Base-by-base conservation (phyloP, 1,140 invertebrate genomes). In the Aphelinus atriplicis region DNA sequence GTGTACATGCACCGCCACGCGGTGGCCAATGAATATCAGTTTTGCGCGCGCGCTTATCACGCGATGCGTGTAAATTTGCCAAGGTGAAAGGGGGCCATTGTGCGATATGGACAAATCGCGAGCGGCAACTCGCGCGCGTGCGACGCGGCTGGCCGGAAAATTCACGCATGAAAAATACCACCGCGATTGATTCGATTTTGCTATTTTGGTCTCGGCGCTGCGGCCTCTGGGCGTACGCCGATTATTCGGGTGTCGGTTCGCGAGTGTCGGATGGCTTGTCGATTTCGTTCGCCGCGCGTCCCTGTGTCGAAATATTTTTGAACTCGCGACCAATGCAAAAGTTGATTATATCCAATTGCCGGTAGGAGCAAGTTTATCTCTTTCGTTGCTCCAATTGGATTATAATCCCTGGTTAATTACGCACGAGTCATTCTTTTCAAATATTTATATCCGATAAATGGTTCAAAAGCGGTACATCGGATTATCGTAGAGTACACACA, bases 141-240 rank as follows among this genome's bases (percentile, higher is more conserved):
- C 60, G 26, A 50, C 60, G 69, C 53, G 42, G 50, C 55, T 43
- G 50, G 78, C 80, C 77, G 82, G 79, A 83, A 85, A 85, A 85
- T 86, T 86, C 84, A 85, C 84, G 82, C 83, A 85, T 85, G 83
- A 83, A 84, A 85, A 85, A 84, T 84, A 85, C 79, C 80, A 85
- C 82, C 80, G 80, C 80, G 84, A 84, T 81, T 84, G 81, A 85
- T 86, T 85, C 82, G 81, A 86, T 86, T 85, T 84, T 75, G 81
- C 83, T 84, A 82, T 85, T 84, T 85, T 84, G 82, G 79, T 73
- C 56, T 57, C 26, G 26, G 26, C 26, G 26, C 26, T 26, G 26
- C 26, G 26, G 26, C 26, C 26, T 26, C 26, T 26, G 26, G 26
- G 26, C 26, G 26, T 26, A 26, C 26, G 26, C 26, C 26, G 26